phyloP scores from a whole-genome alignment of 2,888 invertebrate species.

The Cecidostiba fungosa region DNA sequence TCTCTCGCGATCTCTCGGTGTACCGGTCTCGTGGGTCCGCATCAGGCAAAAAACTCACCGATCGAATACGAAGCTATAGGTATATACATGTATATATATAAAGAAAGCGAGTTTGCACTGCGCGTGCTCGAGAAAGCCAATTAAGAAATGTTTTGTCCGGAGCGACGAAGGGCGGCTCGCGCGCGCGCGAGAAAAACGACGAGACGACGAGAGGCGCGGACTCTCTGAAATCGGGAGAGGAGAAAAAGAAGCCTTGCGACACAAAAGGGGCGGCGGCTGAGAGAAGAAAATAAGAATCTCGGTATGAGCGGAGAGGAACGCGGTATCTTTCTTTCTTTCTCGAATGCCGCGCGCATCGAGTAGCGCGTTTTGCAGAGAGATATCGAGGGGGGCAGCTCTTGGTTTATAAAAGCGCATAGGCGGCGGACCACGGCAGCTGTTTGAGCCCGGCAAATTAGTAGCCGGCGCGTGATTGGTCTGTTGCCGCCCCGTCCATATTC shows the following conservation, averaged over 20 bases:
- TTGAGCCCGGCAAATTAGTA: constrained; percentile 80
- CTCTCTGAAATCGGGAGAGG: neutral
- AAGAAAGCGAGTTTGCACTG: constrained; percentile 51
- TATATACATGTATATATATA: constrained; percentile 46
- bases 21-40: too few species aligned
- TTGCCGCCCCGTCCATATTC: constrained; percentile 77
- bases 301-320: constrained; percentile 52
- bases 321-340: constrained; percentile 42
- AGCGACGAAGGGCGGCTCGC: constrained; percentile 65
- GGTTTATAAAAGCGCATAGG: constrained; percentile 71
- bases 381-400: constrained; percentile 63
- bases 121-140: constrained; percentile 74
- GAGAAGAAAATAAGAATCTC: constrained; percentile 65
- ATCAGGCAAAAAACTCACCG: constrained; percentile 1
- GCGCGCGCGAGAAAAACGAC: constrained; percentile 64
- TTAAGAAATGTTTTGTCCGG: constrained; percentile 80
- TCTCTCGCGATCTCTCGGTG: neutral
- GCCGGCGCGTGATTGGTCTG: constrained; percentile 80
- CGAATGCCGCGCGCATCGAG: constrained; percentile 64
- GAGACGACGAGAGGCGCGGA: neutral
- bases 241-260: constrained; percentile 45
- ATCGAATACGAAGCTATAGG: too few species aligned
- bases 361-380: constrained; percentile 57
- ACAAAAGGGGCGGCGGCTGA: constrained; percentile 55
- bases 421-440: constrained; percentile 79